Evolutionary conservation across 2,797 vertebrate genomes (phyloP).

Genomic region (Leuciscus waleckii): DNA sequence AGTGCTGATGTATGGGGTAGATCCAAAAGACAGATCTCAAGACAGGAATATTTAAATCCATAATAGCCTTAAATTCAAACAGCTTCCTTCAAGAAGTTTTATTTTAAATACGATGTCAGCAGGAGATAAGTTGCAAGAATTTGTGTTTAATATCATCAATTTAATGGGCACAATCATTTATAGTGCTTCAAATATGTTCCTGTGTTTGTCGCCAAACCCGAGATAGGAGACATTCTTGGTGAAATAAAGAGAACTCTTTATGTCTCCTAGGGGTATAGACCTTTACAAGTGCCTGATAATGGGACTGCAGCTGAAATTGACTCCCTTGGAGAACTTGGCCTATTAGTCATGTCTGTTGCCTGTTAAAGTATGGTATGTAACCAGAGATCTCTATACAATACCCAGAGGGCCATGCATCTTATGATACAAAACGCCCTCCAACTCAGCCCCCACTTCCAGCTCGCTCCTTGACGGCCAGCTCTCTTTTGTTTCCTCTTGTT

Average conservation of each 20-base stretch:
- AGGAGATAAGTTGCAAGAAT: conserved; percentile 8
- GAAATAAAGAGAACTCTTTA: conserved; percentile 40
- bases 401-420: conserved; percentile 58
- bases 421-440: conserved; percentile 58
- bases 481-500: conserved; percentile 62
- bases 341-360: conserved; percentile 50
- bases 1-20: conserved; percentile 51
- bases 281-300: conserved; percentile 23
- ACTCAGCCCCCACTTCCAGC: conserved; percentile 57
- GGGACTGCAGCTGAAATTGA: conserved; percentile 48
- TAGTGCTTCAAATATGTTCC: neutral
- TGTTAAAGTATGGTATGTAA: conserved; percentile 58
- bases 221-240: conserved; percentile 31
- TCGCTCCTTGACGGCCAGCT: conserved; percentile 55
- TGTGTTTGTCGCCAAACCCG: neutral
- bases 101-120: conserved; percentile 4
- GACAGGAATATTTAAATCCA: neutral
- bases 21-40: conserved; percentile 27
- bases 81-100: conserved; percentile 11
- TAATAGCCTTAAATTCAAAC: conserved; percentile 7
- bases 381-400: conserved; percentile 53
- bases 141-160: neutral
- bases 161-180: conserved; percentile 10
- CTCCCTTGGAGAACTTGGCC: conserved; percentile 45
- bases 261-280: conserved; percentile 35